These are phyloP conservation scores for Vombatus ursinus DNA, from an alignment of 2,113 vertebrate species.

Conservation along the genomic window DNA sequence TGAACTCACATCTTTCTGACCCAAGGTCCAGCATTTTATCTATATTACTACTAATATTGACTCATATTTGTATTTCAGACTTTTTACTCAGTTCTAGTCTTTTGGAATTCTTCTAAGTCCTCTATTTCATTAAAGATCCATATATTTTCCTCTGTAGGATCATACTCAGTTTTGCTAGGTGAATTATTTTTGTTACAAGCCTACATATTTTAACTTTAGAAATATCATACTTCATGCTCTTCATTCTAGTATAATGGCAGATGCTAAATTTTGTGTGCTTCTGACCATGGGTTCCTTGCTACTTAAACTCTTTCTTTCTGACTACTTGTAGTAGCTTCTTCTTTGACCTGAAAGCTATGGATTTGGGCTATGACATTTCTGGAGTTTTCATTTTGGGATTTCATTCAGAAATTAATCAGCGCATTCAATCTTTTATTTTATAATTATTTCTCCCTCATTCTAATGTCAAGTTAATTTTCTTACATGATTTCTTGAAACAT, in stretches of 20 bases:
- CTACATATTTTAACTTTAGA: not conserved
- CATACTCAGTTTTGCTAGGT: not conserved
- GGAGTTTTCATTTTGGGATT: not conserved
- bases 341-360: not conserved
- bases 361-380: not conserved
- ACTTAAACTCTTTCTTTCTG: not conserved
- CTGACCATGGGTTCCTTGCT: not conserved
- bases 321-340: not conserved
- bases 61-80: not conserved
- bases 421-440: not conserved
- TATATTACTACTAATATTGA: not conserved
- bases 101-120: not conserved
- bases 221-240: not conserved
- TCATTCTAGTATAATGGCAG: not conserved
- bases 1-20: not conserved
- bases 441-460: not conserved
- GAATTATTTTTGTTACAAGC: not conserved
- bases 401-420: not conserved
- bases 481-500: not conserved
- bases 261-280: not conserved
- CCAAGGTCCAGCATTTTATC: too few species aligned
- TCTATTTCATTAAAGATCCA: not conserved
- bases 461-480: not conserved
- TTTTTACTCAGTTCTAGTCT: not conserved
- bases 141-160: not conserved